These are phyloP conservation scores for Zaprionus camerounensis DNA, from an alignment of 1,140 invertebrate genomes.

Conservation along the genomic window DNA sequence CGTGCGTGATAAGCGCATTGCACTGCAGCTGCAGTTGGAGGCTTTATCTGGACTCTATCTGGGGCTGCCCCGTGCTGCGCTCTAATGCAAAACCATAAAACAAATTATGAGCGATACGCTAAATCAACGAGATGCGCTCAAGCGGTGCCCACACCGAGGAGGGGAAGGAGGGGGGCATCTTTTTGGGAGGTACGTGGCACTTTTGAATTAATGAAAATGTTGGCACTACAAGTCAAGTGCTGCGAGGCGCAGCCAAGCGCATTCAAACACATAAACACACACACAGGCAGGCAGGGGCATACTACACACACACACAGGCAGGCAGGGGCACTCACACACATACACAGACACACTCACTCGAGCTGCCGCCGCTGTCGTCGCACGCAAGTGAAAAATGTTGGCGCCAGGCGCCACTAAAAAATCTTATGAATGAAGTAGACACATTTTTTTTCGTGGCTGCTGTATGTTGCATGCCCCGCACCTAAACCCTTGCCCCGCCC, in stretches of 20 bases:
- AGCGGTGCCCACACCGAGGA: slow-evolving; percentile 15
- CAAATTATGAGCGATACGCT: slow-evolving; percentile 83
- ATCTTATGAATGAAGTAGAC: slow-evolving; percentile 82
- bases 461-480: slow-evolving; percentile 16
- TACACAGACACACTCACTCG: slow-evolving; percentile 21
- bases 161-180: slow-evolving; percentile 8
- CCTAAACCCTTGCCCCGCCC: background rate
- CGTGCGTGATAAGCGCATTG: slow-evolving; percentile 56
- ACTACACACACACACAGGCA: slow-evolving; percentile 32
- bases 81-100: slow-evolving; percentile 80
- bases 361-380: slow-evolving; percentile 61
- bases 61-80: slow-evolving; percentile 45
- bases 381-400: slow-evolving; percentile 82
- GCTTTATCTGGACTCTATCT: slow-evolving; percentile 45
- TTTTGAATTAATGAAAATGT: slow-evolving; percentile 83
- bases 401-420: slow-evolving; percentile 80
- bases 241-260: slow-evolving; percentile 68
- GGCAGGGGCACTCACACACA: slow-evolving; percentile 21
- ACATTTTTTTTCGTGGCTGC: slow-evolving; percentile 61
- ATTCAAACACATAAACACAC: slow-evolving; percentile 44
- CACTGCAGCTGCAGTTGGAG: slow-evolving; percentile 34
- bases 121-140: slow-evolving; percentile 76
- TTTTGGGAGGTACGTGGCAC: slow-evolving; percentile 58
- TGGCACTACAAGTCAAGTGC: slow-evolving; percentile 84
- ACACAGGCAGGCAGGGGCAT: slow-evolving; percentile 20